These are phyloP conservation scores for Drosophila carrolli DNA, from an alignment of 1,140 invertebrate genomes.

Conservation along the genomic window DNA sequence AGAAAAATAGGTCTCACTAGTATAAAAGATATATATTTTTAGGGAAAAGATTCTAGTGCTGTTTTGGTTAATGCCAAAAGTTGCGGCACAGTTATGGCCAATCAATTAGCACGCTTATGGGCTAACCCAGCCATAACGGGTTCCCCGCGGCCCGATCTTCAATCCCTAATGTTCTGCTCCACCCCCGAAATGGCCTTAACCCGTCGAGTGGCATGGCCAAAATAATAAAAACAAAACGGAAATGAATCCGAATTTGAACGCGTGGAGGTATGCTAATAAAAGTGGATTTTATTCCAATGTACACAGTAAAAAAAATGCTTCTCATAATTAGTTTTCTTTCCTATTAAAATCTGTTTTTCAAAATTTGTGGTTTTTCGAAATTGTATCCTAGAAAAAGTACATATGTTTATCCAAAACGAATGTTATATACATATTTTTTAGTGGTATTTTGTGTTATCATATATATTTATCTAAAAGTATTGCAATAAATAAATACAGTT, in stretches of 20 bases:
- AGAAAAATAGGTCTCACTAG: no score
- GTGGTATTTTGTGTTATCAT: no score
- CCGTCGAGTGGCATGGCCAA: constrained; percentile 17
- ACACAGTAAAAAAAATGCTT: constrained; percentile 7
- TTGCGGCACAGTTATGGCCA: constrained; percentile 17
- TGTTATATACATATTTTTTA: background rate
- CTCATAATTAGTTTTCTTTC: background rate
- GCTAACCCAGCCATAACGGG: constrained; percentile 25
- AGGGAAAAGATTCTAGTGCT: background rate
- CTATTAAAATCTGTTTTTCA: background rate
- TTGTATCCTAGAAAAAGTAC: background rate
- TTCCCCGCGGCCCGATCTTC: constrained; percentile 7
- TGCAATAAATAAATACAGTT: no score
- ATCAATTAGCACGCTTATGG: constrained; percentile 38
- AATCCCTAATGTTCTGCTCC: constrained; percentile 3
- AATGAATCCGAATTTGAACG: constrained; percentile 11
- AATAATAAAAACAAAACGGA: constrained; percentile 22
- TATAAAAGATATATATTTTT: background rate
- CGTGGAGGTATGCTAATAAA: constrained; percentile 54
- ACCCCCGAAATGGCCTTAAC: background rate
- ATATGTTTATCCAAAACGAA: no score
- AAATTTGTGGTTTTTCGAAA: background rate
- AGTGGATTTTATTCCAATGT: constrained; percentile 6
- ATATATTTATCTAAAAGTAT: no score
- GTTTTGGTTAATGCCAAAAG: constrained; percentile 5